Base-by-base conservation (phyloP, 2,113 vertebrate species). In the Larimichthys polyactis region DNA sequence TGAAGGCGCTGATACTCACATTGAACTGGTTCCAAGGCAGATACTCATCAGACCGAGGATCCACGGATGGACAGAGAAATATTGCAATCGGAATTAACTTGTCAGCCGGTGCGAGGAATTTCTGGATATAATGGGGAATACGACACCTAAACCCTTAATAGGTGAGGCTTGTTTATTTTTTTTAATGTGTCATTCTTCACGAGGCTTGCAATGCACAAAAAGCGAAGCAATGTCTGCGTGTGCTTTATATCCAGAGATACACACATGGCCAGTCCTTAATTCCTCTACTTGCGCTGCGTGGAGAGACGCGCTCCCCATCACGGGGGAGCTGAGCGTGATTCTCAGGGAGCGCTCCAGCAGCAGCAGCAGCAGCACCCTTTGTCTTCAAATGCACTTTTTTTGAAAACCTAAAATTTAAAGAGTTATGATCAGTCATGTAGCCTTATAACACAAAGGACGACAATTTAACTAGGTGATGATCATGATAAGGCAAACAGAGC, bases 121-220 rank as follows among this genome's bases (percentile, higher is more conserved):
- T 79, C 68, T 90, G 91, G 86, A 89, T 87, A 92, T 93, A 93
- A 96, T 96, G 95, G 95, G 95, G 82, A 96, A 96, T 52, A 91
- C 94, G 68, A 91, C 95, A 87, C 95, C 94, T 48, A 96, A 96
- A 87, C 94, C 95, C 29, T 82, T 95, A 58, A 90, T 94, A 91
- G 95, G 95, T 96, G 93, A 94, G 94, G 75, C 10, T 75, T 63
- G 68, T 65, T 40, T 20, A 19, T 85, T 22, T 20, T 22, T 20
- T 24, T 24, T 24, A 7, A 20, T 60, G 73, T 79, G n/a, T 79
- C 24, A 59, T 74, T 64, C 14, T 74, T 64, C 14, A 17, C 36
- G 17, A 51, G 43, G 44, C 19, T 75, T 29, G 44, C 15, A 46
- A 20, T 8, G 20, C 51, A n/a, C 32, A 12, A 22, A 17, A 22